phyloP scores from a whole-genome alignment of 2,888 invertebrate genomes.

The Cheilosia impressa region DNA sequence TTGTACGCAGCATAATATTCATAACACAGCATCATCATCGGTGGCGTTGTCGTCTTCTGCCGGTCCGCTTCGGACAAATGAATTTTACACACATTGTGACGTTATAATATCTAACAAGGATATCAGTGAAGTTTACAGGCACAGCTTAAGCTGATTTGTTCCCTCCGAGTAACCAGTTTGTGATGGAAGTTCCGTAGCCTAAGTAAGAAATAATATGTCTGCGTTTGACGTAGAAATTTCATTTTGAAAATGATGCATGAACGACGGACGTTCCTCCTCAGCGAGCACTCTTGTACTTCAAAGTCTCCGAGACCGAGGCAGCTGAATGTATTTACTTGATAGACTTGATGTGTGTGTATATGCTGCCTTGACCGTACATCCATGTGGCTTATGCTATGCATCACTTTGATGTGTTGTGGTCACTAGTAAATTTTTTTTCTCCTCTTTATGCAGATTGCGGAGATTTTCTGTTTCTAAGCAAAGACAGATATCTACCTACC shows the following conservation, averaged over 20 bases:
- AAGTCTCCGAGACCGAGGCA: conserved; percentile 33
- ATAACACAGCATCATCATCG: conserved; percentile 58
- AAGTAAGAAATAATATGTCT: conserved; percentile 65
- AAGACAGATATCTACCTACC: not conserved
- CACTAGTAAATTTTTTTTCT: not conserved
- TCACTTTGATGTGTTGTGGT: conserved; percentile 37
- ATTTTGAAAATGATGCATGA: conserved; percentile 68
- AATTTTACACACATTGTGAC: conserved; percentile 60
- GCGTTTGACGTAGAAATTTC: conserved; percentile 58
- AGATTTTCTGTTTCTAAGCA: not conserved
- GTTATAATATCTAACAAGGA: conserved; percentile 64
- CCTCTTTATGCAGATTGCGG: not conserved
- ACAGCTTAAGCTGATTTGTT: conserved; percentile 56
- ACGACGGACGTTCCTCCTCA: conserved; percentile 35
- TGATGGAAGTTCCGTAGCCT: conserved; percentile 6
- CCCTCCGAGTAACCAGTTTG: conserved; percentile 3
- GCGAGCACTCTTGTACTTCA: conserved; percentile 50
- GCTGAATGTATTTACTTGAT: conserved; percentile 47
- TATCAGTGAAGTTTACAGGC: conserved; percentile 54
- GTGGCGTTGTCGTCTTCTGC: conserved; percentile 35
- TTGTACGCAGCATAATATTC: conserved; percentile 51
- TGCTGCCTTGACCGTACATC: conserved; percentile 21
- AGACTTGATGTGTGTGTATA: conserved; percentile 20
- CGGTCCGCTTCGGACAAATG: conserved; percentile 50
- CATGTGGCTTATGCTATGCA: conserved; percentile 39